Evolutionary conservation across 2,888 invertebrate genomes (phyloP).

Genomic region (Aphidoletes aphidimyza): DNA sequence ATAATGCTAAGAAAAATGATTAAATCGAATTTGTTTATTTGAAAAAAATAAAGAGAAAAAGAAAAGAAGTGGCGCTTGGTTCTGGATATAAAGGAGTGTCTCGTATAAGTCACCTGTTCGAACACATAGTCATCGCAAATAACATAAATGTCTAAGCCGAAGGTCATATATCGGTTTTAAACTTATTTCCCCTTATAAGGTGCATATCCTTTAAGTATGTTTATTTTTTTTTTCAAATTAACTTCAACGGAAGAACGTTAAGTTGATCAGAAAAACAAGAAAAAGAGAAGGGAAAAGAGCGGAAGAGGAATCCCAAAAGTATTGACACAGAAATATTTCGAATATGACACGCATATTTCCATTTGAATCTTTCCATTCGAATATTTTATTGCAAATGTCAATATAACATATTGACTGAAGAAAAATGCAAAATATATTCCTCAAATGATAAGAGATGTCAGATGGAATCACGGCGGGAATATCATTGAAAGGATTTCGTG

Average conservation of each 20-base stretch:
- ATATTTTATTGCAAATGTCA: slow-evolving; percentile 28
- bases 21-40: not conserved
- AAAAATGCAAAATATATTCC: not conserved
- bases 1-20: too few species aligned
- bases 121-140: not conserved
- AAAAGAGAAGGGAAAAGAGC: not conserved
- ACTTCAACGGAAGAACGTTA: too few species aligned
- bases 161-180: slow-evolving; percentile 17
- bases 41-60: not conserved
- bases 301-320: not conserved
- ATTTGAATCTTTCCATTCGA: too few species aligned
- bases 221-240: not conserved
- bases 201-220: not conserved
- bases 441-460: not conserved
- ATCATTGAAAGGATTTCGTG: too few species aligned
- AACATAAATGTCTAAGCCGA: slow-evolving; percentile 26
- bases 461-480: not conserved
- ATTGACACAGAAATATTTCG: slow-evolving; percentile 16
- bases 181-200: slow-evolving; percentile 2
- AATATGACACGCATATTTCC: not conserved
- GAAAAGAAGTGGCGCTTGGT: too few species aligned
- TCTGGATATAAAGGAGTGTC: not conserved
- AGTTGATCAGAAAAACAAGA: too few species aligned
- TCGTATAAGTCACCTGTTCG: not conserved
- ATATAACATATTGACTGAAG: not conserved